A percentile compares a stretch with the other conserved stretches of the same genome.
Evolutionary conservation across 1,140 invertebrate species (phyloP).

Genomic region (Drosophila kepulauana): DNA sequence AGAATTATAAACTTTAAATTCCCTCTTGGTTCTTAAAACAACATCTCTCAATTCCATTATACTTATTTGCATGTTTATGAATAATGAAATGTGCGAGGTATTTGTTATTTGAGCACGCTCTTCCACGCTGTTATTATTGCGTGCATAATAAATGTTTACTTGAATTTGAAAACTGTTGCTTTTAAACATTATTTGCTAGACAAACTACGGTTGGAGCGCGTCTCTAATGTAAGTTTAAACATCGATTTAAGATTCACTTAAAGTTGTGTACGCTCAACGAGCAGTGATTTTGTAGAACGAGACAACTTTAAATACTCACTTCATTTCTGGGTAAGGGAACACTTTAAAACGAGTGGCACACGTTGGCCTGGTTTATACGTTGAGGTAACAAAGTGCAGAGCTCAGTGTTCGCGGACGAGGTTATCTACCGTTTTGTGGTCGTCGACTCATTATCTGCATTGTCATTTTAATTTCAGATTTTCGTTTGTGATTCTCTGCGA

Average conservation of each 20-base stretch:
- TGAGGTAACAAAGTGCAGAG: background rate
- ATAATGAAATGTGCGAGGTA: background rate
- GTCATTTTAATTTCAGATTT: constrained; percentile 31
- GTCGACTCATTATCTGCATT: constrained; percentile 34
- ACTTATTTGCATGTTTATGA: background rate
- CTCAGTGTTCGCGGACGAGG: background rate
- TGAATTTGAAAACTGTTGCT: constrained; percentile 1
- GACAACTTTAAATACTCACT: background rate
- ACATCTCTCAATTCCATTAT: too few species aligned
- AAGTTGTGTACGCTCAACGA: constrained; percentile 7
- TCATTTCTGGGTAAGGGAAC: background rate
- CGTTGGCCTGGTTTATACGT: background rate
- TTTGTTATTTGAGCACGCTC: background rate
- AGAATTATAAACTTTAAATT: too few species aligned
- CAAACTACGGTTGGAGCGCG: background rate
- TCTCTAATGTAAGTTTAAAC: constrained; percentile 20
- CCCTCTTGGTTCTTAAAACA: too few species aligned
- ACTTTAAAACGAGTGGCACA: constrained; percentile 12
- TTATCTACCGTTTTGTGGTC: constrained; percentile 1
- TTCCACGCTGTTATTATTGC: background rate
- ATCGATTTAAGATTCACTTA: constrained; percentile 18
- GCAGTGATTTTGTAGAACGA: background rate
- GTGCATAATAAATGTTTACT: constrained; percentile 14
- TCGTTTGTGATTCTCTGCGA: constrained; percentile 21
- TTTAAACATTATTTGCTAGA: constrained; percentile 20